Conservation (phyloP, 1,140 invertebrate genomes). For the Eriocheir sinensis region DNA sequence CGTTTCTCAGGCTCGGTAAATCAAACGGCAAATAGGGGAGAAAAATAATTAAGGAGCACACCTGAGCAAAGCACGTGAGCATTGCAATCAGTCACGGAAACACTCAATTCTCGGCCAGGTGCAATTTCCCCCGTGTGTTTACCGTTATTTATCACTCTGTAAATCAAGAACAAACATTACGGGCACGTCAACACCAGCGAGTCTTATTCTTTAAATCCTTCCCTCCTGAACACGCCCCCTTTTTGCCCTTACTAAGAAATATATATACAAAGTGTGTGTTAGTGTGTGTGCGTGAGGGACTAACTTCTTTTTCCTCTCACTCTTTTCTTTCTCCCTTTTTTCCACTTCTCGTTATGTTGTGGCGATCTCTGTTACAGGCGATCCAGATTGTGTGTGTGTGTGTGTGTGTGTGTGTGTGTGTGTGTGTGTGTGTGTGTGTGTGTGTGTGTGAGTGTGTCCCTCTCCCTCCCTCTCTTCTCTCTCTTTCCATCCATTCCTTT, state of each 20-base stretch:
- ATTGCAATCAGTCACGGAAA: constrained; percentile 10
- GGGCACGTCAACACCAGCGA: no score
- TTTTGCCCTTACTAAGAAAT: background rate
- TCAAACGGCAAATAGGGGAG: background rate
- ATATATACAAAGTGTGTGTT: no score
- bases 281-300: background rate
- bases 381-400: background rate
- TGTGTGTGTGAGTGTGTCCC: background rate
- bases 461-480: background rate
- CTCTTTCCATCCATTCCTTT: background rate
- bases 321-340: constrained; percentile 5
- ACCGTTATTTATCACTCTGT: background rate
- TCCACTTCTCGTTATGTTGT: background rate
- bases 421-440: background rate
- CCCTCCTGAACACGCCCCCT: background rate
- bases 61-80: background rate
- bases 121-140: background rate
- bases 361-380: background rate
- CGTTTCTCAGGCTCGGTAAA: background rate
- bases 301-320: background rate
- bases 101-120: background rate
- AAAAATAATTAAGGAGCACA: background rate
- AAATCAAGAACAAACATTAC: background rate
- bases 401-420: background rate
- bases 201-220: no score